A percentile compares a stretch with the other conserved stretches of the same genome.
Evolutionary conservation across 1,140 invertebrate genomes (phyloP).

Genomic region (Euwallacea similis): DNA sequence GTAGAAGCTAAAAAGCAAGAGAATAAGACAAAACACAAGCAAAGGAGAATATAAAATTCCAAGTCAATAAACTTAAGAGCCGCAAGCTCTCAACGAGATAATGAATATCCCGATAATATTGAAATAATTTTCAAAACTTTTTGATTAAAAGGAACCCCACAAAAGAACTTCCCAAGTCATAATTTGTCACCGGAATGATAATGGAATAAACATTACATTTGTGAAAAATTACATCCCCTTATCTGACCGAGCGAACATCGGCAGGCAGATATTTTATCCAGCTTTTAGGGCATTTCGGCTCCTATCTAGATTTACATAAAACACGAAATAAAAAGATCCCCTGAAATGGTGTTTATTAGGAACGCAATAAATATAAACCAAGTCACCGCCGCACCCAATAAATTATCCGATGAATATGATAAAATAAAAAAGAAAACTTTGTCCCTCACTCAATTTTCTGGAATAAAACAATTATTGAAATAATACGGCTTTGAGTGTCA

Average conservation of each 20-base stretch:
- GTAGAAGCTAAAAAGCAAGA: no score
- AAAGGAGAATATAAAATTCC: no score
- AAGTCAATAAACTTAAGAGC: no score
- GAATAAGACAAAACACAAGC: no score
- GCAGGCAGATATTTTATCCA: slow-evolving; percentile 15
- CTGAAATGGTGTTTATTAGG: slow-evolving; percentile 29
- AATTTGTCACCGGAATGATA: slow-evolving; percentile 17
- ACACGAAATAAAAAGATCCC: slow-evolving; percentile 30
- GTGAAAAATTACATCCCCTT: slow-evolving; percentile 15
- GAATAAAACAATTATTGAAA: slow-evolving; percentile 36
- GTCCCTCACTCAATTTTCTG: slow-evolving; percentile 30
- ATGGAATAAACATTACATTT: not conserved
- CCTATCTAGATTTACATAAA: slow-evolving; percentile 34
- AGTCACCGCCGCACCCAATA: slow-evolving; percentile 31
- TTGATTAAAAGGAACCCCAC: not conserved
- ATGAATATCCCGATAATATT: no score
- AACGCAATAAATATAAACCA: slow-evolving; percentile 36
- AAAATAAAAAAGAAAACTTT: slow-evolving; percentile 28
- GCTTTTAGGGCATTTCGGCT: slow-evolving; percentile 21
- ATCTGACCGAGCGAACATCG: slow-evolving; percentile 16
- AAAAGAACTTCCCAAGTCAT: not conserved
- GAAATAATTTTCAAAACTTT: no score
- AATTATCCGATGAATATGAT: slow-evolving; percentile 31
- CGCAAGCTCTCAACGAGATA: no score
- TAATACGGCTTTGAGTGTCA: slow-evolving; percentile 18